Evolutionary conservation across 2,888 invertebrate species (phyloP).

Genomic region (Drosophila quinaria): DNA sequence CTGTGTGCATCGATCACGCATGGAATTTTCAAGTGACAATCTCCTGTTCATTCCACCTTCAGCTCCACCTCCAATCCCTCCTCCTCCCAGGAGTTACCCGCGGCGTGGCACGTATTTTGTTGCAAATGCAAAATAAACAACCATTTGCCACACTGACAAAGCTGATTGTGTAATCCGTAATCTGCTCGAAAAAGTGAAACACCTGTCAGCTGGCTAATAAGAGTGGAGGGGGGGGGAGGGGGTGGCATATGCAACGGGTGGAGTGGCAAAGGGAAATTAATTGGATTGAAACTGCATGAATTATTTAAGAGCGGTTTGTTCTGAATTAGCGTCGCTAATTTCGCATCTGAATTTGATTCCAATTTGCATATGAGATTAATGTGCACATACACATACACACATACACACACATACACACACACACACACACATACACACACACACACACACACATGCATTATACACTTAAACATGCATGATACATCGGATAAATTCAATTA

Average conservation of each 20-base stretch:
- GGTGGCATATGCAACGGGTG: background rate
- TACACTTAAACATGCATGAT: constrained; percentile 26
- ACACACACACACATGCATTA: background rate
- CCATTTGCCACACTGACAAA: constrained; percentile 31
- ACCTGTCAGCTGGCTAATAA: constrained; percentile 22
- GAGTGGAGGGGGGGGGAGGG: background rate
- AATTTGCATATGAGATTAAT: constrained; percentile 58
- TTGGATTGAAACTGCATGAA: constrained; percentile 35
- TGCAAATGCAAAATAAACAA: constrained; percentile 56
- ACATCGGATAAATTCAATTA: constrained; percentile 62
- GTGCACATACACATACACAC: background rate
- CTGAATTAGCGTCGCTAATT: constrained; percentile 48
- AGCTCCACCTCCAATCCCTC: background rate
- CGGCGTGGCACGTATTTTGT: constrained; percentile 37
- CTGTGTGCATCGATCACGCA: constrained; percentile 72
- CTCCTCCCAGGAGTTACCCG: background rate
- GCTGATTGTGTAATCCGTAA: constrained; percentile 51
- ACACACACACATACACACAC: constrained; percentile 4
- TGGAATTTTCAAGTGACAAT: constrained; percentile 77
- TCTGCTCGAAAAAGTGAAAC: constrained; percentile 20
- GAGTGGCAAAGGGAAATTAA: constrained; percentile 14
- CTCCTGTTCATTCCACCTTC: constrained; percentile 3
- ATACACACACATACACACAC: constrained; percentile 11
- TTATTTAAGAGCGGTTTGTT: constrained; percentile 41
- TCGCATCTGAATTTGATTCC: constrained; percentile 47